Evolutionary conservation across 2,797 vertebrate species (phyloP).

Genomic region (Helicolenus hilgendorfi): DNA sequence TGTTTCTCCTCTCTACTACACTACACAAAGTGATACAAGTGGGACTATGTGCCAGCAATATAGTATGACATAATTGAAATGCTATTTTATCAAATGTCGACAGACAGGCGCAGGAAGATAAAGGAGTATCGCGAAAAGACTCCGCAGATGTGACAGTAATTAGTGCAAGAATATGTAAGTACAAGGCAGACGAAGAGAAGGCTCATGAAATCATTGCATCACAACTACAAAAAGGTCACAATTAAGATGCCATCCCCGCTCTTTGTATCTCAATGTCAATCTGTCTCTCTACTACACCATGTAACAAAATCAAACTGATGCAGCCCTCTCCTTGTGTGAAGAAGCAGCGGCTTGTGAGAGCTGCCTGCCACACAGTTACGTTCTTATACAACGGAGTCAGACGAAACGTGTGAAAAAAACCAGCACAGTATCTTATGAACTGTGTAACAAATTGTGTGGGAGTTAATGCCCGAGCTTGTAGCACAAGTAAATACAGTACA

Average conservation of each 20-base stretch:
- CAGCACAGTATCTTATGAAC: constrained; percentile 19
- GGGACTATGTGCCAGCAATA: background rate
- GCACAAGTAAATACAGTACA: background rate
- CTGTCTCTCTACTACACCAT: background rate
- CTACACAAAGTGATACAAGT: background rate
- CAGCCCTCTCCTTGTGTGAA: background rate
- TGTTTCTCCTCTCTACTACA: constrained; percentile 6
- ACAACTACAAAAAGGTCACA: constrained; percentile 61
- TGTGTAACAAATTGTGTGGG: constrained; percentile 18
- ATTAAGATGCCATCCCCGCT: constrained; percentile 41
- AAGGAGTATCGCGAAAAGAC: constrained; percentile 18
- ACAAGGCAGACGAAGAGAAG: constrained; percentile 4
- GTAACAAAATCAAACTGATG: constrained; percentile 12
- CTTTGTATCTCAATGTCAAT: constrained; percentile 8
- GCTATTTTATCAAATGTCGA: constrained; percentile 42
- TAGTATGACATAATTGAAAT: constrained; percentile 40
- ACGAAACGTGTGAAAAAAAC: constrained; percentile 16
- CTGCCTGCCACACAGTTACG: constrained; percentile 9
- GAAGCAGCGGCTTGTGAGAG: background rate
- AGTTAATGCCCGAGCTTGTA: constrained; percentile 5
- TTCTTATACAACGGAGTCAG: background rate
- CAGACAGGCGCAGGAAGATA: constrained; percentile 15
- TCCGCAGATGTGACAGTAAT: constrained; percentile 65
- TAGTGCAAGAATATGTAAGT: constrained; percentile 48
- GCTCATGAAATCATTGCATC: constrained; percentile 63